Conservation (phyloP, 2,888 invertebrate genomes). For the Amitus sp. region DNA sequence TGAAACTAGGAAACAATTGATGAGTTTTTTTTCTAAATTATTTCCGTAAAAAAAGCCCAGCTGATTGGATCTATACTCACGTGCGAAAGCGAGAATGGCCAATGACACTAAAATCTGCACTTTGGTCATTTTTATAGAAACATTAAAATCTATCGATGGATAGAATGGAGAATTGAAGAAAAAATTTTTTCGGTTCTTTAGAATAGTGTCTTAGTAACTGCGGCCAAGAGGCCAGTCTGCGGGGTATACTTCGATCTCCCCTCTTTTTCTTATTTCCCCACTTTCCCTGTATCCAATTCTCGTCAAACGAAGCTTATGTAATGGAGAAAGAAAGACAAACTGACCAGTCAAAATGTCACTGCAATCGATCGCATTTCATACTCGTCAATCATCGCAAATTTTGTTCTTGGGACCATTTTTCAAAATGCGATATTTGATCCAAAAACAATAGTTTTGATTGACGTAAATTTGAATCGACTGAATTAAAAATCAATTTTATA, state of each 20-base stretch:
- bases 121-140: constrained; percentile 19
- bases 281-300: constrained; percentile 54
- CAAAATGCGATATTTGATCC: no score
- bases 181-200: constrained; percentile 51
- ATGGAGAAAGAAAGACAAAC: constrained; percentile 33
- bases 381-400: constrained; percentile 6
- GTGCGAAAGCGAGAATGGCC: constrained; percentile 45
- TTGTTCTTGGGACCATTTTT: constrained; percentile 39
- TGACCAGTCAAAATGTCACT: constrained; percentile 35
- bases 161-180: neutral
- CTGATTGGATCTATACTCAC: constrained; percentile 53
- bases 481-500: no score
- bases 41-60: constrained; percentile 7
- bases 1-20: no score
- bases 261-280: constrained; percentile 59
- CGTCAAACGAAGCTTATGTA: constrained; percentile 42
- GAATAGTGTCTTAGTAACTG: constrained; percentile 58
- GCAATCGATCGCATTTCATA: constrained; percentile 11
- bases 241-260: constrained; percentile 60
- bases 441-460: no score
- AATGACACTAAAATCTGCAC: constrained; percentile 46
- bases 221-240: constrained; percentile 51
- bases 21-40: neutral
- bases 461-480: no score
- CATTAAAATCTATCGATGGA: neutral